Evolutionary conservation across 2,113 vertebrate species (phyloP).

Genomic region (Polypterus bichir): DNA sequence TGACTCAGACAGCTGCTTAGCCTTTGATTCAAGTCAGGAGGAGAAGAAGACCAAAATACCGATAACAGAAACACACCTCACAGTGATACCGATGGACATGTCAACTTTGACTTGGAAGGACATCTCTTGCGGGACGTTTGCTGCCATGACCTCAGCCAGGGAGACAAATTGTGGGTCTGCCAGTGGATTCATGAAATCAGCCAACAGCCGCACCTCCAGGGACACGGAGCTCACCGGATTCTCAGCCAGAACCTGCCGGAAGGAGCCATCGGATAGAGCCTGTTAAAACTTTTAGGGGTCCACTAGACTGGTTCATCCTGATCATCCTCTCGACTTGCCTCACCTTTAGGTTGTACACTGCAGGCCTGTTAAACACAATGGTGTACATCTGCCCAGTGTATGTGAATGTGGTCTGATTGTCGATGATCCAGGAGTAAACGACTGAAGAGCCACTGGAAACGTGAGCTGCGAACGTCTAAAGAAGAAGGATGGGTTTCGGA

Average conservation of each 20-base stretch:
- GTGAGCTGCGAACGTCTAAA: constrained; percentile 42
- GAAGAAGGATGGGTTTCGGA: background rate
- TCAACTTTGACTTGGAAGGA: constrained; percentile 43
- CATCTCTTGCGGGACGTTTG: constrained; percentile 26
- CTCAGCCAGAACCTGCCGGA: constrained; percentile 41
- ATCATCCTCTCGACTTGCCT: background rate
- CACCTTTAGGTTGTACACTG: constrained; percentile 44
- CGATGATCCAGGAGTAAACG: constrained; percentile 49
- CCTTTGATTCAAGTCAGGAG: too few relatives aligned
- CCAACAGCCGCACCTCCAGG: constrained; percentile 33
- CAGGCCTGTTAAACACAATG: constrained; percentile 43
- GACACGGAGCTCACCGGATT: constrained; percentile 52
- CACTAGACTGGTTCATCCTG: too few relatives aligned
- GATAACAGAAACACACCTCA: constrained; percentile 33
- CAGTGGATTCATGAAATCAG: constrained; percentile 34
- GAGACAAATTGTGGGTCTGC: constrained; percentile 36
- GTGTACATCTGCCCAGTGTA: constrained; percentile 44
- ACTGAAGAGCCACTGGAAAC: constrained; percentile 48
- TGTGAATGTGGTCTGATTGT: constrained; percentile 33
- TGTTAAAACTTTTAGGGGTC: too few relatives aligned
- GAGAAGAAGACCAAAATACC: too few relatives aligned
- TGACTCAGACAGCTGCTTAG: too few relatives aligned
- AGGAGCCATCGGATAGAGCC: background rate
- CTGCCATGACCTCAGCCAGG: constrained; percentile 21
- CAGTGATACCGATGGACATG: constrained; percentile 37